Base-by-base conservation (phyloP, 2,113 vertebrate species). In the Callithrix jacchus region DNA sequence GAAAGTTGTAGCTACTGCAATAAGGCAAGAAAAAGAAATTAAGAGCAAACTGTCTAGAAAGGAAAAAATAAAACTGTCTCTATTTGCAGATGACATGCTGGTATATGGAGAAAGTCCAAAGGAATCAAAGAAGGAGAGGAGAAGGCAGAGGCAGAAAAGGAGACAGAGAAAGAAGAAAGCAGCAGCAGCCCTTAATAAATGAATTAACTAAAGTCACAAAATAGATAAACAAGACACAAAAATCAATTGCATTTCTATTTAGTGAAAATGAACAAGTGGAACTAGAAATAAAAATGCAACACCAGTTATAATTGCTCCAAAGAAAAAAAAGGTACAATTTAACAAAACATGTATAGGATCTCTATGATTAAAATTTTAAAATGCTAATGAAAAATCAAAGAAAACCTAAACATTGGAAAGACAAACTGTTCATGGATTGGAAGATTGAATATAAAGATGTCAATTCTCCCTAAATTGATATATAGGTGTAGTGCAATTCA, bases 11-110 rank as follows among this genome's bases (percentile, higher is more conserved):
- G n/a, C 21, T 88, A 79, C 8, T 86, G 14, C 61, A 94, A 73
- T 40, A 95, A 97, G 68, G 12, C 35, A 96, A 95, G 56, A 87
- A 45, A 88, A 92, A 49, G 25, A 71, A 86, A 81, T 71, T 94
- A 81, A 76, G 32, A 54, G 14, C 32, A 88, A 74, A 82, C 2
- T 47, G 12, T 37, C 0, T 81, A 6, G 20, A 80, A 97, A 96
- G 86, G n/a, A 64, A 87, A 12, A 91, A 81, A 73, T 56, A 92
- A 94, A 95, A 74, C 11, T 74, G 40, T 42, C 84, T 71, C 42
- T 76, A 76, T 74, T 45, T 74, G 73, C 40, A 76, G 73, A 45
- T 8, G 40, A 76, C 73, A 96, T 49, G 30, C 77, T 40, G 66
- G 25, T 89, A 47, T 70, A 82, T 17, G 16, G 66, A 91, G 23